phyloP scores from a whole-genome alignment of 2,888 invertebrate species.

The Achlya flavicornis region DNA sequence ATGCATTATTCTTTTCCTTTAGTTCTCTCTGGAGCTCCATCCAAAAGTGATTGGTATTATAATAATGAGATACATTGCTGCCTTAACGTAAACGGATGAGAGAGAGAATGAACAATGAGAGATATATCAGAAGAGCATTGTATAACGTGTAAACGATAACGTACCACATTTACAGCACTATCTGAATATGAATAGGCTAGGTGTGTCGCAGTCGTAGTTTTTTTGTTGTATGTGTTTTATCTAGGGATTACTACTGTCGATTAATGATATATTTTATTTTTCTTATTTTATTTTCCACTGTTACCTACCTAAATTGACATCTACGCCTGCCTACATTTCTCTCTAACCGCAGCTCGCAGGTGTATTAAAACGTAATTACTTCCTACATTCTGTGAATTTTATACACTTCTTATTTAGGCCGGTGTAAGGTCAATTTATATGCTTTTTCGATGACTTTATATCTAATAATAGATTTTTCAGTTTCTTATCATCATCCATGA shows the following conservation, averaged over 20 bases:
- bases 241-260: conserved; percentile 4
- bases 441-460: too few relatives aligned
- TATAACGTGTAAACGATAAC: neutral
- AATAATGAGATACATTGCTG: neutral
- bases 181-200: neutral
- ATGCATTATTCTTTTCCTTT: neutral
- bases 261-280: too few relatives aligned
- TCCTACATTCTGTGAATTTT: too few relatives aligned
- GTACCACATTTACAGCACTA: neutral
- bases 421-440: too few relatives aligned
- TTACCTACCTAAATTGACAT: neutral
- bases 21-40: neutral
- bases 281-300: neutral
- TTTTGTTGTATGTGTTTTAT: neutral
- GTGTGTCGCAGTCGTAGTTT: neutral
- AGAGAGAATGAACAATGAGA: neutral
- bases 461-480: too few relatives aligned
- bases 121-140: neutral
- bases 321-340: neutral
- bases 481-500: too few relatives aligned
- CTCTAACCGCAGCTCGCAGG: too few relatives aligned
- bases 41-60: neutral
- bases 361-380: too few relatives aligned
- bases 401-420: too few relatives aligned
- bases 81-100: neutral